Conservation (phyloP, 2,888 invertebrate genomes). For the Cephus pulcher region DNA sequence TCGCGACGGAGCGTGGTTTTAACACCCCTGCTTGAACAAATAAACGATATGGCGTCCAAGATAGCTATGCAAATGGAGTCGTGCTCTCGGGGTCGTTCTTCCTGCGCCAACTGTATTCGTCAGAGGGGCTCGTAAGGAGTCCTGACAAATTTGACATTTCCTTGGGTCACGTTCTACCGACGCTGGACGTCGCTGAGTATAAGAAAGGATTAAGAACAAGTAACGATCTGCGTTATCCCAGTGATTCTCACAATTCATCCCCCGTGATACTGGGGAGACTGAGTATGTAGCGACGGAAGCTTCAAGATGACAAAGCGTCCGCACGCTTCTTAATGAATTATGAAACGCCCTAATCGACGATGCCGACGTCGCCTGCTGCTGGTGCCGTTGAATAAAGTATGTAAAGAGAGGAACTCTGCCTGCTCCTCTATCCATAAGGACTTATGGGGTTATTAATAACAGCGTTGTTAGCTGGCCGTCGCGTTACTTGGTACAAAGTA, state of each 20-base stretch:
- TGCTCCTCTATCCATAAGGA: neutral
- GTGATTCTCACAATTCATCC: neutral
- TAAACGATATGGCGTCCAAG: conserved; percentile 35
- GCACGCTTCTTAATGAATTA: neutral
- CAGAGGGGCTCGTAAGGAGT: conserved; percentile 35
- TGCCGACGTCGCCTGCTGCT: neutral
- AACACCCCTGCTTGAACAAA: conserved; percentile 30
- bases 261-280: neutral
- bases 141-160: conserved; percentile 40
- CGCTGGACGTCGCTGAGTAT: neutral
- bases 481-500: neutral
- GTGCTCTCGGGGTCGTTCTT: conserved; percentile 15
- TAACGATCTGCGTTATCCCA: neutral
- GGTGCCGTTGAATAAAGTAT: neutral
- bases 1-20: conserved; percentile 28
- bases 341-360: conserved; percentile 4
- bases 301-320: neutral
- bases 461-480: neutral
- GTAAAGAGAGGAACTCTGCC: neutral
- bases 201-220: neutral
- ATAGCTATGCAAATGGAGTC: conserved; percentile 45
- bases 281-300: neutral
- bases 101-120: conserved; percentile 27
- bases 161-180: conserved; percentile 2
- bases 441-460: conserved; percentile 50